phyloP scores from a whole-genome alignment of 2,888 invertebrate genomes.

The Patella ulyssiponensis region DNA sequence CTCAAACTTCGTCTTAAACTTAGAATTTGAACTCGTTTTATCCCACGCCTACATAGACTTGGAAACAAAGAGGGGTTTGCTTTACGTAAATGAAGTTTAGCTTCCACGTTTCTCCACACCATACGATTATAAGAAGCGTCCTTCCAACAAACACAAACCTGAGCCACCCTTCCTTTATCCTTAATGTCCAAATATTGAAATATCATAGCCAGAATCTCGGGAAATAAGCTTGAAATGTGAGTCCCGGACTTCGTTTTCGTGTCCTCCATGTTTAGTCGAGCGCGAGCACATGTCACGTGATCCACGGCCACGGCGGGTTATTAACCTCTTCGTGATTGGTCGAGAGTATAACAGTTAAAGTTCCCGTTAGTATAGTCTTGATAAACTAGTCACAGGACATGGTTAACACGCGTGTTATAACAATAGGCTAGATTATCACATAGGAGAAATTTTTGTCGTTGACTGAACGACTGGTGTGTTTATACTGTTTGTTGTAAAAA shows the following conservation, averaged over 20 bases:
- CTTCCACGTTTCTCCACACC: constrained; percentile 95
- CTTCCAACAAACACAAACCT: constrained; percentile 86
- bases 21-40: constrained; percentile 89
- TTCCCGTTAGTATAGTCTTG: background rate
- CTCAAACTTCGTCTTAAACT: constrained; percentile 86
- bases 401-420: constrained; percentile 9
- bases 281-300: constrained; percentile 36
- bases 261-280: constrained; percentile 44
- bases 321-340: constrained; percentile 25
- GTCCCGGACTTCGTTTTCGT: constrained; percentile 38
- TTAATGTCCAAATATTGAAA: constrained; percentile 90
- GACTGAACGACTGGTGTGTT: too few relatives aligned
- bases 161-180: constrained; percentile 91
- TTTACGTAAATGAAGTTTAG: constrained; percentile 85
- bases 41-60: constrained; percentile 88
- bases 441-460: background rate
- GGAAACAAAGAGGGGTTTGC: constrained; percentile 88
- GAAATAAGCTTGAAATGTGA: constrained; percentile 88
- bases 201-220: constrained; percentile 92
- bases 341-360: background rate
- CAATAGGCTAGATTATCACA: background rate
- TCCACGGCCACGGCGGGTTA: constrained; percentile 15
- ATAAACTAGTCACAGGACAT: background rate
- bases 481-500: too few relatives aligned
- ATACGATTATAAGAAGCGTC: constrained; percentile 93